Percentiles rank a stretch among this genome's conserved stretches.
phyloP scores from a whole-genome alignment of 2,797 vertebrate species.

The Vultur gryphus region DNA sequence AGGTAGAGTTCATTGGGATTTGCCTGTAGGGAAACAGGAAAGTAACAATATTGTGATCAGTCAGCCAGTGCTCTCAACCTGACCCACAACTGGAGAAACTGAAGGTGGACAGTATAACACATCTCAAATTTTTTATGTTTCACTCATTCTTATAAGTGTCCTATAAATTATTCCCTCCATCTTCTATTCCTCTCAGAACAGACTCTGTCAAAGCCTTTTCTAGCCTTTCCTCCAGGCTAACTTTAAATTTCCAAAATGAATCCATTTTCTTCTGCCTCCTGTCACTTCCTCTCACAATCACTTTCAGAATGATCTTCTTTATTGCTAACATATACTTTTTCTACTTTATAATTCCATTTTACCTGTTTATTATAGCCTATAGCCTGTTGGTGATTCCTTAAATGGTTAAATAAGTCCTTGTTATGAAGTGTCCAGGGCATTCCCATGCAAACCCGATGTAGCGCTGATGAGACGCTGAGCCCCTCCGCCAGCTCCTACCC shows the following conservation, averaged over 20 bases:
- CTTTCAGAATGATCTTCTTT: neutral
- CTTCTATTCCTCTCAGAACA: neutral
- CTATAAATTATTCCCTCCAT: neutral
- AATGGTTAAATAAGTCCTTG: neutral
- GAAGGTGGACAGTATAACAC: neutral
- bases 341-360: neutral
- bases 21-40: conserved; percentile 60
- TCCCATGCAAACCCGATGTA: accelerated
- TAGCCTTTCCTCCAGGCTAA: neutral
- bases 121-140: neutral
- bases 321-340: neutral
- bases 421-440: neutral
- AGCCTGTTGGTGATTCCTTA: neutral
- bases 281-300: neutral
- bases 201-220: neutral
- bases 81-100: neutral
- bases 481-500: neutral
- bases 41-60: neutral
- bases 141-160: neutral
- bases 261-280: neutral
- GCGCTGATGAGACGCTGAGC: neutral
- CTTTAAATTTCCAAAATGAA: conserved; percentile 30
- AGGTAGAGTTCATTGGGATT: conserved; percentile 63
- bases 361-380: neutral
- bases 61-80: neutral